These are phyloP conservation scores for Suricata suricatta DNA, from an alignment of 2,113 vertebrate species.

Conservation along the genomic window DNA sequence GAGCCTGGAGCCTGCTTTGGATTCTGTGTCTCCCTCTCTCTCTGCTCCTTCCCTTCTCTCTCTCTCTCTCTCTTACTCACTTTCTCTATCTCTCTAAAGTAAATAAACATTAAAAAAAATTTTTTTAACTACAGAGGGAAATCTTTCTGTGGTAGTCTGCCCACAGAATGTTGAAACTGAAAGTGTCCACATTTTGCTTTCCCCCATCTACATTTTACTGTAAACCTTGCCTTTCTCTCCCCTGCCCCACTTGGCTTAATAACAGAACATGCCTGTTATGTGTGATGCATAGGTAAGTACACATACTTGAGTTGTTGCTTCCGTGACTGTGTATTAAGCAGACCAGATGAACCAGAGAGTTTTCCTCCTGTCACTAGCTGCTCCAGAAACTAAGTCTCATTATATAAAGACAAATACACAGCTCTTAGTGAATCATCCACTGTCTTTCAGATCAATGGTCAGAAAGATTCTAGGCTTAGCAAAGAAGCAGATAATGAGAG, in stretches of 20 bases:
- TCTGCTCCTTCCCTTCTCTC: too few relatives aligned
- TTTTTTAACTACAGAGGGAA: neutral
- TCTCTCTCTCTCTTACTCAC: too few relatives aligned
- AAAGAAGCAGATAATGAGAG: slow-evolving; percentile 51
- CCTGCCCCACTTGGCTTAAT: neutral
- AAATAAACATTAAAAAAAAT: neutral
- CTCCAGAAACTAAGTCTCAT: neutral
- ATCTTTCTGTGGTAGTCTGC: neutral
- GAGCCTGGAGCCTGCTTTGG: too few relatives aligned
- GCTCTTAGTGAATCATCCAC: slow-evolving; percentile 56
- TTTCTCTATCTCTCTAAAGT: too few relatives aligned
- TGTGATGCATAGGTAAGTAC: neutral
- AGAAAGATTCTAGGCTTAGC: slow-evolving; percentile 47
- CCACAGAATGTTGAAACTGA: neutral
- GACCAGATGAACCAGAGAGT: neutral
- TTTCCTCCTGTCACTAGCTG: neutral
- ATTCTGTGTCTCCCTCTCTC: too few relatives aligned
- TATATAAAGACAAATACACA: slow-evolving; percentile 37
- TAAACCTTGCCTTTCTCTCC: neutral
- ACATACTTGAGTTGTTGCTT: neutral
- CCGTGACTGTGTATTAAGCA: neutral
- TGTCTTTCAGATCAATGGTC: slow-evolving; percentile 70
- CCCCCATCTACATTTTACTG: neutral
- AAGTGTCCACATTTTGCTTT: neutral
- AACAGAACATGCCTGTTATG: neutral